phyloP scores from a whole-genome alignment of 2,113 vertebrate species.

The Cygnus atratus region DNA sequence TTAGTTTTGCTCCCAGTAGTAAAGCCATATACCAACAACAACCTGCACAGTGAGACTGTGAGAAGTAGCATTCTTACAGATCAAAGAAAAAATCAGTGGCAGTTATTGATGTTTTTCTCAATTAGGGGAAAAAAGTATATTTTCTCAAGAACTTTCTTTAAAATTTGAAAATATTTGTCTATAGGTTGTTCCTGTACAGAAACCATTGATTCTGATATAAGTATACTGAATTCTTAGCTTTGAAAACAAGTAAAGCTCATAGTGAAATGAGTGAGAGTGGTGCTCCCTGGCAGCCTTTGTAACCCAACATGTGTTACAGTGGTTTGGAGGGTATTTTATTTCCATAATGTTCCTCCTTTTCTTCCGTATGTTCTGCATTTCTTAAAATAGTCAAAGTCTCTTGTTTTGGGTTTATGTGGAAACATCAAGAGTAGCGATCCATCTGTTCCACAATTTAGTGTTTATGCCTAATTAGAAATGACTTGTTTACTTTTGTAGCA shows the following conservation, averaged over 20 bases:
- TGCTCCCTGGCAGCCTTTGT: not conserved
- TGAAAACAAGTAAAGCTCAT: not conserved
- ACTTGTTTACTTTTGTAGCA: not conserved
- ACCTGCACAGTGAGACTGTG: not conserved
- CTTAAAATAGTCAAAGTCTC: not conserved
- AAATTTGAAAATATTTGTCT: not conserved
- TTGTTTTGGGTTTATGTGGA: not conserved
- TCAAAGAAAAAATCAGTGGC: not conserved
- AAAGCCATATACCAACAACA: not conserved
- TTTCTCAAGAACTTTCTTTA: not conserved
- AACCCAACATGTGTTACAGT: not conserved
- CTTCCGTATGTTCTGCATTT: not conserved
- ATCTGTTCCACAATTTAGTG: not conserved
- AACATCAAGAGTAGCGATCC: not conserved
- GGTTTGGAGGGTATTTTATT: not conserved
- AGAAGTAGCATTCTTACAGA: not conserved
- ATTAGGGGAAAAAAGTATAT: rapidly evolving
- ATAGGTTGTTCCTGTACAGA: not conserved
- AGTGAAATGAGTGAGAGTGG: not conserved
- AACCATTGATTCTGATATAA: not conserved
- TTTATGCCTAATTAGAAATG: not conserved
- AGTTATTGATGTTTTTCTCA: not conserved
- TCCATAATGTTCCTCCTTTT: not conserved
- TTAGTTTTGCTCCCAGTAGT: not conserved
- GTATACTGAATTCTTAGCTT: not conserved